Evolutionary conservation across 1,140 invertebrate genomes (phyloP), one percentile per base, ranked within the genome.

Genomic region (Stegodyphus dumicola): DNA sequence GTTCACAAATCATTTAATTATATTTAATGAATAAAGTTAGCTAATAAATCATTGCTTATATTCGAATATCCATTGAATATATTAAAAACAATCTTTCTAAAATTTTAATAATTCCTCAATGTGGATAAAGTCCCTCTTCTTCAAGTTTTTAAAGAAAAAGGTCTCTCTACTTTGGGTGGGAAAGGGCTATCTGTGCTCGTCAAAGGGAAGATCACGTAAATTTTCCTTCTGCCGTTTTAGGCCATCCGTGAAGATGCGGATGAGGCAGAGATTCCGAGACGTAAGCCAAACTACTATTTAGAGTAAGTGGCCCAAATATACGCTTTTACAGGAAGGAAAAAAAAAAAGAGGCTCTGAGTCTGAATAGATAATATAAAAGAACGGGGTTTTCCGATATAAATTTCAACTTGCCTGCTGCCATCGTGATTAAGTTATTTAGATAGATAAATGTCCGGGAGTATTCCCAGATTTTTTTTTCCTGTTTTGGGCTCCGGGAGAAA

Each of bases 351-450:
- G 11, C 7, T 64, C 48, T 64, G 52, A 67, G 65, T 67, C 49
- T 75, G 70, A 83, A 83, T 74, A 75, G 73, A 77, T 67, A 77
- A 76, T 60, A 69, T 85, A 85, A 76, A 85, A 77, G 66, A 70
- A 69, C 73, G 74, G 60, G 81, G 73, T 75, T 69, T 76, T 70
- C 66, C 53, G 52, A 73, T 85, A 85, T 85, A 85, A 85, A 85
- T 85, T 85, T 85, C 81, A 85, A 77, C 79, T 81, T 65, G 69
- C 79, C 70, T 48, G 70, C 70, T 74, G 56, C 64, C 74, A 85
- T 69, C 66, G 64, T 85, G 73, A 85, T 85, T 85, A 85, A 76
- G 81, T 85, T 85, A 85, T 85, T 85, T 85, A 85, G 81, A 77
- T 76, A 85, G 81, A 85, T 85, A 85, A 85, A 85, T 85, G 73